Percentiles rank a stretch among this genome's conserved stretches.
These are phyloP conservation scores for Heliothis subflexa DNA, from an alignment of 1,140 invertebrate genomes.

Conservation along the genomic window DNA sequence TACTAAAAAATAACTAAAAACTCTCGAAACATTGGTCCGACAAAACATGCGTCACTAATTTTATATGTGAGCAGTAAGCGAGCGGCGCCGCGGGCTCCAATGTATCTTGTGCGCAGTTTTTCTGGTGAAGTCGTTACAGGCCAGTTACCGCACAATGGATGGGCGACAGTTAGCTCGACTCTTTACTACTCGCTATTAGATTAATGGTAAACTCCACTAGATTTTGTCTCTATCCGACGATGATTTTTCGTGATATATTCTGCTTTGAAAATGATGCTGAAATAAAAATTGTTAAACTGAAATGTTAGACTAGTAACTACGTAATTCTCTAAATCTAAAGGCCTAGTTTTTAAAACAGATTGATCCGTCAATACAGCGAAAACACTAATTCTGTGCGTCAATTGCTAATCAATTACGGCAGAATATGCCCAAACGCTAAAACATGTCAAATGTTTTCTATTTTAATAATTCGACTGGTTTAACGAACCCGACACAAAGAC, in stretches of 20 bases:
- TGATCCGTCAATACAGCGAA: no score
- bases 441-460: no score
- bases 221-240: neutral
- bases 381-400: no score
- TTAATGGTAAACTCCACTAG: constrained; percentile 1
- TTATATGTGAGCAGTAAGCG: neutral
- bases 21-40: neutral
- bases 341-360: no score
- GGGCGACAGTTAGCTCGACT: constrained; percentile 8
- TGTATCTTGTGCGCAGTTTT: constrained; percentile 17
- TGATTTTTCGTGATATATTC: no score
- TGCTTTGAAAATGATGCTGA: neutral
- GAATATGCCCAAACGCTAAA: no score
- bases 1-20: neutral
- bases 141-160: constrained; percentile 5
- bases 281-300: no score
- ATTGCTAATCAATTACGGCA: no score
- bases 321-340: neutral
- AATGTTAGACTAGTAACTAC: neutral
- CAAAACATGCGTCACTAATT: neutral
- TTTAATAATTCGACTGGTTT: no score
- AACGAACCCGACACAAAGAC: no score
- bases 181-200: neutral
- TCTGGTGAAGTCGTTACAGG: neutral
- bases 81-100: neutral